Percentiles rank a stretch among this genome's conserved stretches.
Conservation (phyloP, 2,797 vertebrate species). For the Rhinophrynus dorsalis region DNA sequence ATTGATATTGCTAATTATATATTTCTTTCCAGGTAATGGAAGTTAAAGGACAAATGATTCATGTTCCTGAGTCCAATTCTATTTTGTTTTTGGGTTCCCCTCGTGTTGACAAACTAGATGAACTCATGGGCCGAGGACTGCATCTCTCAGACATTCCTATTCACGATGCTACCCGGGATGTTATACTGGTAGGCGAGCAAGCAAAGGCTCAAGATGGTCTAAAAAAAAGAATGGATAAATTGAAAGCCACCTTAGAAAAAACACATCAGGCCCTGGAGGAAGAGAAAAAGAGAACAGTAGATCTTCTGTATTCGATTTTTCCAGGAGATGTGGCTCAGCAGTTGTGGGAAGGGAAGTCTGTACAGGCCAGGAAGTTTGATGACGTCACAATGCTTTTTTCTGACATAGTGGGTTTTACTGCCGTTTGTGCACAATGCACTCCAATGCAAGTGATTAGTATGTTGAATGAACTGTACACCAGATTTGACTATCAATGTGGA, state of each 20-base stretch:
- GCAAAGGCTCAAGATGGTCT: conserved; percentile 96
- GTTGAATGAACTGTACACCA: conserved; percentile 96
- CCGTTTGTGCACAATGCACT: conserved; percentile 94
- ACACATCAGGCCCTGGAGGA: conserved; percentile 95
- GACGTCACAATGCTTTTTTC: conserved; percentile 98
- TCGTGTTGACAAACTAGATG: conserved; percentile 94
- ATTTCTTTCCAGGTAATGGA: conserved; percentile 89
- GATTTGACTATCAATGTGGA: conserved; percentile 97
- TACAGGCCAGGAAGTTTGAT: conserved; percentile 94
- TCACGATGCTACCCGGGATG: conserved; percentile 93
- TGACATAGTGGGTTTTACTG: conserved; percentile 97
- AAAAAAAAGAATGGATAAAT: conserved; percentile 97
- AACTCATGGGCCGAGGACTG: conserved; percentile 94
- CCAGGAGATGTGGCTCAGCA: conserved; percentile 95
- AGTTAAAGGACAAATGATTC: conserved; percentile 97
- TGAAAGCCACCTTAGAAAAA: conserved; percentile 93
- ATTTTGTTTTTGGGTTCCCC: conserved; percentile 95
- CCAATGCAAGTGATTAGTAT: conserved; percentile 99
- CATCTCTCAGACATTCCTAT: conserved; percentile 97
- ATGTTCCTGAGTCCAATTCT: conserved; percentile 89
- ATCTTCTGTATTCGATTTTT: conserved; percentile 96
- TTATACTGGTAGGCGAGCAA: conserved; percentile 95
- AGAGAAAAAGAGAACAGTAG: conserved; percentile 95
- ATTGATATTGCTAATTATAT: too few relatives aligned
- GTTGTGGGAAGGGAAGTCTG: conserved; percentile 92